These are phyloP conservation scores for Auanema freiburgensis DNA, from an alignment of 2,888 invertebrate species.

Conservation along the genomic window DNA sequence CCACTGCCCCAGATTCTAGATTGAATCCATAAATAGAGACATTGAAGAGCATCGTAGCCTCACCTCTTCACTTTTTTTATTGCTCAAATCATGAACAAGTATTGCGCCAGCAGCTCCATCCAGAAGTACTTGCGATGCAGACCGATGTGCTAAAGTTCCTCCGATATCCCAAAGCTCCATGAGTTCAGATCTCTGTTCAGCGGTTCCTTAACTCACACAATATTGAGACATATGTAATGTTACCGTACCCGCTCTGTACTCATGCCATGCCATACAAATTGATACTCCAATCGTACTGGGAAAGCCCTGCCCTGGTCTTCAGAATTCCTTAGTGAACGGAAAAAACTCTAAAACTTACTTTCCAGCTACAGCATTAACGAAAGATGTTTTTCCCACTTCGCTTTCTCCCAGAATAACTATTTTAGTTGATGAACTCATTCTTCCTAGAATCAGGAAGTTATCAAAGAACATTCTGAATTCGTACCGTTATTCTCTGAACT, in stretches of 20 bases:
- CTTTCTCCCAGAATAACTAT: slow-evolving; percentile 89
- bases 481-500: slow-evolving; percentile 22
- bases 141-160: slow-evolving; percentile 85
- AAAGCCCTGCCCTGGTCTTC: slow-evolving; percentile 74
- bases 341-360: slow-evolving; percentile 31
- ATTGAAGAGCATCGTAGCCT: too few species aligned
- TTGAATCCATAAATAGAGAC: too few species aligned
- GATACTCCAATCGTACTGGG: slow-evolving; percentile 95
- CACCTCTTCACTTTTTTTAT: slow-evolving; percentile 83
- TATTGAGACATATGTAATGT: background rate
- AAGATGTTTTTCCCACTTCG: slow-evolving; percentile 84
- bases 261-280: slow-evolving; percentile 72
- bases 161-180: slow-evolving; percentile 97
- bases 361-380: slow-evolving; percentile 37
- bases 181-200: slow-evolving; percentile 54
- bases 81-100: slow-evolving; percentile 92
- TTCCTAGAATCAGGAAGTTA: background rate
- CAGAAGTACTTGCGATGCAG: slow-evolving; percentile 76
- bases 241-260: slow-evolving; percentile 50
- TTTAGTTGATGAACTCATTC: slow-evolving; percentile 67
- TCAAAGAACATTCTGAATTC: background rate
- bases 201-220: slow-evolving; percentile 22
- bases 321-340: slow-evolving; percentile 1
- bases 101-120: slow-evolving; percentile 88
- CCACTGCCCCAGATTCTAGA: slow-evolving; percentile 52